Conservation (phyloP, 2,888 invertebrate species). For the Campaea margaritaria region DNA sequence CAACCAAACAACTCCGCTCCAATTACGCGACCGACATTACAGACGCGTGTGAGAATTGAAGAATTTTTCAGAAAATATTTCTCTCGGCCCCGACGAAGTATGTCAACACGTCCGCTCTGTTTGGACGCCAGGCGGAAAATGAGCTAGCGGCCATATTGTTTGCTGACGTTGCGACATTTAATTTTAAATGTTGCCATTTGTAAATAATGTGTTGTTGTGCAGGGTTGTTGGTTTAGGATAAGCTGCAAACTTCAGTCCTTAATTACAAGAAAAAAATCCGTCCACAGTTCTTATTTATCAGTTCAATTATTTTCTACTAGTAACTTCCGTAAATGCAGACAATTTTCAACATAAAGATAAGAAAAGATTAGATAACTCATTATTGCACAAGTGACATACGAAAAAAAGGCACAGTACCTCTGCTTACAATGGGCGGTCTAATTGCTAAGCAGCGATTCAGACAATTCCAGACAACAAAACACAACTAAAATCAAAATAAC, state of each 20-base stretch:
- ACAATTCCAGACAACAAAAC: too few relatives aligned
- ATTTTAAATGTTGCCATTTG: neutral
- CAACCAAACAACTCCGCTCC: conserved; percentile 20
- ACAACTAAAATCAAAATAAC: too few relatives aligned
- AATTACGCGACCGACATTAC: conserved; percentile 29
- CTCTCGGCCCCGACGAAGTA: conserved; percentile 18
- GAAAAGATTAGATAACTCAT: too few relatives aligned
- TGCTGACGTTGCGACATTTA: conserved; percentile 6
- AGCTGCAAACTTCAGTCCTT: neutral
- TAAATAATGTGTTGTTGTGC: neutral
- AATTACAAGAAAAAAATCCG: too few relatives aligned
- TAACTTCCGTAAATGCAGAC: too few relatives aligned
- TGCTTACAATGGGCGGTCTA: too few relatives aligned
- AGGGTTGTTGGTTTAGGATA: neutral
- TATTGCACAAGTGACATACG: too few relatives aligned
- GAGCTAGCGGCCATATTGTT: conserved; percentile 30
- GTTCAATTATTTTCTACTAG: too few relatives aligned
- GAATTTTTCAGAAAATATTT: conserved; percentile 30
- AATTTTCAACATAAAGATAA: too few relatives aligned
- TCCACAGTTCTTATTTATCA: too few relatives aligned
- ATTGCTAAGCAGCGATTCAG: too few relatives aligned
- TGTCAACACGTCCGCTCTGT: conserved; percentile 32
- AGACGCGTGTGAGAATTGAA: conserved; percentile 29
- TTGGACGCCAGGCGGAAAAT: conserved; percentile 25
- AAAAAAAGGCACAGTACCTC: too few relatives aligned